Percentiles rank a stretch among this genome's conserved stretches.
Evolutionary conservation across 2,888 invertebrate genomes (phyloP).

Genomic region (Erebia palarica): DNA sequence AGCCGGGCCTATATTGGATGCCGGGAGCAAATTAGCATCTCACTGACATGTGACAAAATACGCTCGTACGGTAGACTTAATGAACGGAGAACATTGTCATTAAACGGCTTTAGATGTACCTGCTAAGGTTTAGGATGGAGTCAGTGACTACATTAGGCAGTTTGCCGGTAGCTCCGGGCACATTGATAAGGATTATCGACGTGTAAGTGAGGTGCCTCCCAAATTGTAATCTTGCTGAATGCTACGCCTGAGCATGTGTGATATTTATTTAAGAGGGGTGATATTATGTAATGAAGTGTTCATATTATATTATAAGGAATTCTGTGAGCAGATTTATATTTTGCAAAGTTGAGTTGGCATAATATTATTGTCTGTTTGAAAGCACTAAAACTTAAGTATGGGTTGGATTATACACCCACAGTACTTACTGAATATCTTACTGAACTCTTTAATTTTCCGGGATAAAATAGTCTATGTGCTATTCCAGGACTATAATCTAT

Average conservation of each 20-base stretch:
- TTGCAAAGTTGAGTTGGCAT: background rate
- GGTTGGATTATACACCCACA: no score
- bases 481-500: no score
- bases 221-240: conserved; percentile 22
- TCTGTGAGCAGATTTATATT: background rate
- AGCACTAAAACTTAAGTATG: no score
- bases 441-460: no score
- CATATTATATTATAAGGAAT: background rate
- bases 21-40: conserved; percentile 77
- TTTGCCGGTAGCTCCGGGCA: conserved; percentile 15
- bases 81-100: conserved; percentile 67
- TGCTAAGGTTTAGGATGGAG: conserved; percentile 26
- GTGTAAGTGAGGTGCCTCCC: conserved; percentile 21
- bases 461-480: no score
- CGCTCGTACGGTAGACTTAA: conserved; percentile 66
- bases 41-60: conserved; percentile 74
- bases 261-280: conserved; percentile 11
- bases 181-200: conserved; percentile 26
- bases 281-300: background rate
- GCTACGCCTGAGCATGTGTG: conserved; percentile 12
- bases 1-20: conserved; percentile 72
- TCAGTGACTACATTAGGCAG: conserved; percentile 24
- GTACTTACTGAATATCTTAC: no score
- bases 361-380: no score
- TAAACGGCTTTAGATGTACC: conserved; percentile 29